Evolutionary conservation across 1,140 invertebrate species (phyloP).

Genomic region (Lepidurus arcticus): DNA sequence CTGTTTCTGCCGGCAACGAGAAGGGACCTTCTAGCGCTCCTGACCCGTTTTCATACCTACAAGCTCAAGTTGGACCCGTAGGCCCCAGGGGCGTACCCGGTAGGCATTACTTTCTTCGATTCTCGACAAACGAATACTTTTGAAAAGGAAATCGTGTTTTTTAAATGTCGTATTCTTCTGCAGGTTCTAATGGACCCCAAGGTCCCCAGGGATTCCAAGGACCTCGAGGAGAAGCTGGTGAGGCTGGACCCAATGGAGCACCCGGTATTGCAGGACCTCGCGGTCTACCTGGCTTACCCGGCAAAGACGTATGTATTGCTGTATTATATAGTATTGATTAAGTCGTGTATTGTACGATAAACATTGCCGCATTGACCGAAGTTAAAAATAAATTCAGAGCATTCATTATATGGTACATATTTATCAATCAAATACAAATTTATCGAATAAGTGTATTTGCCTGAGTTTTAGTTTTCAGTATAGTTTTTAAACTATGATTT

Average conservation of each 20-base stretch:
- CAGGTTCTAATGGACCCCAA: slow-evolving; percentile 63
- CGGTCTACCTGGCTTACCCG: slow-evolving; percentile 61
- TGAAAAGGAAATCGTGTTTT: neutral
- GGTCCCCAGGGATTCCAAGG: slow-evolving; percentile 71
- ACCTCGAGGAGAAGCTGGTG: slow-evolving; percentile 65
- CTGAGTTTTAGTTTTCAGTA: slow-evolving; percentile 21
- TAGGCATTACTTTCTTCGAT: slow-evolving; percentile 38
- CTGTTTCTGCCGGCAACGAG: slow-evolving; percentile 60
- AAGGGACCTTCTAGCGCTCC: slow-evolving; percentile 62
- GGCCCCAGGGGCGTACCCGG: slow-evolving; percentile 64
- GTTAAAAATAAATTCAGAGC: neutral
- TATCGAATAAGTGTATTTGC: neutral
- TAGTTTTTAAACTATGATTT: neutral
- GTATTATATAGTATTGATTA: neutral
- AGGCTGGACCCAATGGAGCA: slow-evolving; percentile 59
- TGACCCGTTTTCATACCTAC: slow-evolving; percentile 63
- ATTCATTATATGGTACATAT: neutral
- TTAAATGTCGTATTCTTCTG: slow-evolving; percentile 26
- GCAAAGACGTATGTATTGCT: slow-evolving; percentile 63
- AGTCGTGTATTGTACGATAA: neutral
- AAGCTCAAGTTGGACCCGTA: slow-evolving; percentile 66
- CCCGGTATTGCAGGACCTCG: slow-evolving; percentile 51
- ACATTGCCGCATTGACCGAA: neutral
- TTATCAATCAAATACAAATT: slow-evolving; percentile 29
- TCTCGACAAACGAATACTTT: neutral